phyloP scores from a whole-genome alignment of 2,888 invertebrate species.

The Nomada lathburiana region DNA sequence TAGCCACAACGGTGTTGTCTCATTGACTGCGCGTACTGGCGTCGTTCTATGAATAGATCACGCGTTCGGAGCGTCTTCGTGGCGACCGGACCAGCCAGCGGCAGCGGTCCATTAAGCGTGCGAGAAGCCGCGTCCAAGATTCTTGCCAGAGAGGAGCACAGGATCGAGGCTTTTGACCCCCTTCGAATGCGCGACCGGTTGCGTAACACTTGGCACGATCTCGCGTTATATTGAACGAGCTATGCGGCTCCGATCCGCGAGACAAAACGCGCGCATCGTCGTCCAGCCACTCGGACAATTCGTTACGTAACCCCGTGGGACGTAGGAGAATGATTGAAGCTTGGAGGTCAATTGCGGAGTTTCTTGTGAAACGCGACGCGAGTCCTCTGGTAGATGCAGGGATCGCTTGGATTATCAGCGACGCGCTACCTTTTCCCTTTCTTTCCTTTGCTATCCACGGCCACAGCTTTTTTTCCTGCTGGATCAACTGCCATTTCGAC shows the following conservation, averaged over 20 bases:
- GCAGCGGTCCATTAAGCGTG: conserved; percentile 58
- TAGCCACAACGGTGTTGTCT: conserved; percentile 71
- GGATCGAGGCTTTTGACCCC: conserved; percentile 61
- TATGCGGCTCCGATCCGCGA: conserved; percentile 6
- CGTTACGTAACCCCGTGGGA: conserved; percentile 15
- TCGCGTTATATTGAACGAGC: conserved; percentile 40
- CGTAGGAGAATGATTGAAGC: background rate
- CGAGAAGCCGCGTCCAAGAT: conserved; percentile 37
- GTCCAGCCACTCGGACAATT: conserved; percentile 29
- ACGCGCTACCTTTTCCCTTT: too few species aligned
- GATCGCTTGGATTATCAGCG: too few species aligned
- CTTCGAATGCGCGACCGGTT: conserved; percentile 44
- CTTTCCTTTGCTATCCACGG: too few species aligned
- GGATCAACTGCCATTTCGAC: background rate
- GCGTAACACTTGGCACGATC: conserved; percentile 58
- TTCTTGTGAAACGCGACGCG: background rate
- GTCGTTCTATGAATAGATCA: conserved; percentile 69
- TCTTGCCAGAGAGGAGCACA: conserved; percentile 42
- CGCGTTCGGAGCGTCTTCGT: conserved; percentile 47
- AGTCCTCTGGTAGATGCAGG: too few species aligned
- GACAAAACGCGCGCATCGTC: conserved; percentile 21
- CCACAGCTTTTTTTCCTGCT: too few species aligned
- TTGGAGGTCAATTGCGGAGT: background rate
- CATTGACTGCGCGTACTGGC: conserved; percentile 72
- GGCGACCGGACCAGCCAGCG: conserved; percentile 41